These are phyloP conservation scores for Lucinisca nassula DNA, from an alignment of 2,888 invertebrate species.

Conservation along the genomic window DNA sequence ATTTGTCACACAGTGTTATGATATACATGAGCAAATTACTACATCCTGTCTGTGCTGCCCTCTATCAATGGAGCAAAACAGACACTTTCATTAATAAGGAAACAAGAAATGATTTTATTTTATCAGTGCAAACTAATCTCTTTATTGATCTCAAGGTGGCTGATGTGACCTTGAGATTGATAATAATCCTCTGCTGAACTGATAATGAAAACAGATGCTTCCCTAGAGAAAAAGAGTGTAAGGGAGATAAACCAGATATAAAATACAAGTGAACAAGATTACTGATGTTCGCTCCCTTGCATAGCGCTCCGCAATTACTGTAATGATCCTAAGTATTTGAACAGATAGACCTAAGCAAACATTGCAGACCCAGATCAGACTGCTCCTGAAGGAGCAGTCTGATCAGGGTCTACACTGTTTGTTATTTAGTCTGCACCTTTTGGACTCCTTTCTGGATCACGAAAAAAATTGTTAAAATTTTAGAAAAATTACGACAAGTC, in stretches of 20 bases:
- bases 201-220: slow-evolving; percentile 13
- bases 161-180: slow-evolving; percentile 2
- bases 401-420: too few relatives aligned
- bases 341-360: too few relatives aligned
- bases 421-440: too few relatives aligned
- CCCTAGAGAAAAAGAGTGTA: background rate
- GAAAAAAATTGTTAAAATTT: too few relatives aligned
- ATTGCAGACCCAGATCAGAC: too few relatives aligned
- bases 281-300: too few relatives aligned
- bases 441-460: too few relatives aligned
- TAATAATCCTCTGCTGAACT: background rate
- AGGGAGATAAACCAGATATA: background rate
- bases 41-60: slow-evolving; percentile 51
- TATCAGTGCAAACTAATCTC: background rate
- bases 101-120: background rate
- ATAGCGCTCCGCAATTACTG: too few relatives aligned
- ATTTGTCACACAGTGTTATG: slow-evolving; percentile 34
- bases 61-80: slow-evolving; percentile 40
- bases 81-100: slow-evolving; percentile 8
- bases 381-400: too few relatives aligned
- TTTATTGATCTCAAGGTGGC: background rate
- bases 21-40: slow-evolving; percentile 35
- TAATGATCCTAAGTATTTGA: too few relatives aligned
- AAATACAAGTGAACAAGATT: too few relatives aligned
- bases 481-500: too few relatives aligned